A percentile compares a stretch with the other conserved stretches of the same genome.
Evolutionary conservation across 2,797 vertebrate genomes (phyloP).

Genomic region (Anguilla megastoma): DNA sequence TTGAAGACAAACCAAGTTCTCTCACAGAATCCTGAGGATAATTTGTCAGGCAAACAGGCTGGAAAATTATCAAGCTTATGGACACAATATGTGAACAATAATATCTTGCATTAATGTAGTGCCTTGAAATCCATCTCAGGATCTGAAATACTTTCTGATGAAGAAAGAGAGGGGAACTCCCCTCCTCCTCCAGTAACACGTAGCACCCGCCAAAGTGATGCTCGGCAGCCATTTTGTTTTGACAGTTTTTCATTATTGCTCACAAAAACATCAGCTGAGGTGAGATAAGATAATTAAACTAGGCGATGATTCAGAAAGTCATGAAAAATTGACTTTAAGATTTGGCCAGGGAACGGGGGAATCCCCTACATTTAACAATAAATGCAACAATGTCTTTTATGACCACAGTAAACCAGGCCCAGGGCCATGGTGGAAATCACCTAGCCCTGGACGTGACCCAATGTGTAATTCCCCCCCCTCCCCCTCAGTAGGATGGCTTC

Average conservation of each 20-base stretch:
- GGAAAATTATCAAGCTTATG: background rate
- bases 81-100: background rate
- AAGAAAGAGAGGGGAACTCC: background rate
- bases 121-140: background rate
- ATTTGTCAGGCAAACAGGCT: background rate
- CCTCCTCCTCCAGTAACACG: background rate
- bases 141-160: background rate
- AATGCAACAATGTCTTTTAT: background rate
- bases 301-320: background rate
- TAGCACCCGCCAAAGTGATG: background rate
- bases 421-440: background rate
- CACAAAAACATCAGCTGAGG: background rate
- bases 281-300: background rate
- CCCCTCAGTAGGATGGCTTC: background rate
- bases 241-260: background rate
- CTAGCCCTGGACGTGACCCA: background rate
- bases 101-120: background rate
- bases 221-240: background rate
- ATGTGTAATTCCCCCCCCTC: background rate
- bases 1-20: background rate
- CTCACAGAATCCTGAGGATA: background rate
- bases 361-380: background rate
- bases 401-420: background rate
- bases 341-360: background rate
- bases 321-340: background rate